Conservation (phyloP, 1,140 invertebrate genomes). For the Helicorthomorpha holstii region DNA sequence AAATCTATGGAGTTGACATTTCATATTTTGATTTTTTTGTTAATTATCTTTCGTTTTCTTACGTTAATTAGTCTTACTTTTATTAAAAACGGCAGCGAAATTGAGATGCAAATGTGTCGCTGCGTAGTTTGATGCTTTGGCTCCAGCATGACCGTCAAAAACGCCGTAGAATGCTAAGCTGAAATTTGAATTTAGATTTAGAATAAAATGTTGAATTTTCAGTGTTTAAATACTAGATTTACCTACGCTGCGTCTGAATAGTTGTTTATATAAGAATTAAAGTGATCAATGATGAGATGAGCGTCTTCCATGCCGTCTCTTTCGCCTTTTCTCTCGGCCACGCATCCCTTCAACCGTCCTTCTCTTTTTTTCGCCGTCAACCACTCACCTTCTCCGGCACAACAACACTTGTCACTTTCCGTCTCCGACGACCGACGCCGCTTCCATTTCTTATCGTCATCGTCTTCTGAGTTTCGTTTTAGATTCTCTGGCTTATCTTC, state of each 20-base stretch:
- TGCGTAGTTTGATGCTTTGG: conserved; percentile 28
- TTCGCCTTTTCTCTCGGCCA: conserved; percentile 27
- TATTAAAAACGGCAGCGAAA: conserved; percentile 26
- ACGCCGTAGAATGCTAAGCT: conserved; percentile 26
- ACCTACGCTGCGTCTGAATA: not conserved
- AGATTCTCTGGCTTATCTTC: not conserved
- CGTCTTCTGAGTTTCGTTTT: not conserved
- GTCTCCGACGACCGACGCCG: not conserved
- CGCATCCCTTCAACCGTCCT: conserved; percentile 10
- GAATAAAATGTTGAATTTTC: not conserved
- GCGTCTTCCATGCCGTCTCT: conserved; percentile 34
- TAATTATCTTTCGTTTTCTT: no score
- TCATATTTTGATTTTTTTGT: no score
- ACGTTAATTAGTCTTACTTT: no score
- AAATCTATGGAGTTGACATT: no score
- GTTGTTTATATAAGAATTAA: not conserved
- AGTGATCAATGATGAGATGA: conserved; percentile 21
- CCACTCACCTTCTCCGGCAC: not conserved
- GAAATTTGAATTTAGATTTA: not conserved
- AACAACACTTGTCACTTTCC: not conserved
- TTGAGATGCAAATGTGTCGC: conserved; percentile 26
- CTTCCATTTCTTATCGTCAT: not conserved
- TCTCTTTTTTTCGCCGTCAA: not conserved
- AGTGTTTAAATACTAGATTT: not conserved
- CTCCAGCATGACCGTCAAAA: conserved; percentile 33